Base-by-base conservation (phyloP, 2,888 invertebrate species). In the Nymphalis urticae region DNA sequence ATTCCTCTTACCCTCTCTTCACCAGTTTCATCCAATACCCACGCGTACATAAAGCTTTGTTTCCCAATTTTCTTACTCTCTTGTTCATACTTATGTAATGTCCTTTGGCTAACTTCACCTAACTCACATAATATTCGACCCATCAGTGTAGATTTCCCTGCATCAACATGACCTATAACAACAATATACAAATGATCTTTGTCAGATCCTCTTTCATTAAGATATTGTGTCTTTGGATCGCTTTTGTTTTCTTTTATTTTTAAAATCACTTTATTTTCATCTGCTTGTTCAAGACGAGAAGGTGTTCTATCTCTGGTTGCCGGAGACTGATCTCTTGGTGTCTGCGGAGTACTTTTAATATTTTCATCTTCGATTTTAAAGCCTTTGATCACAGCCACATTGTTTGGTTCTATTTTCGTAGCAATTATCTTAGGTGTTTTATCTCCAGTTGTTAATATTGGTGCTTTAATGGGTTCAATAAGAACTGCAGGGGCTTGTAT, bases 1-100 rank as follows among this genome's bases (percentile, higher is more conserved):
- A 99, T 98, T 17, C 99, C 99, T 75, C 99, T 95, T 36, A 96
- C 95, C 78, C 98, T 95, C 89, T 99, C 99, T 85, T 99, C 99
- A 1, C 98, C 98, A 70, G 99, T 99, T 90, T 99, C 99, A 88
- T 99, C 99, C 64, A 99, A 92, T 2, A 99, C 98, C 99, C 99
- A 99, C 4, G 99, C 99, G 89, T 97, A 99, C 93, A 98, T 97
- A 80, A 99, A 99, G 73, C 98, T 98, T 80, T 98, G 97, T 88
- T 99, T 99, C 4, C 99, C 99, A 75, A 98, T 93, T 88, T 99
- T 99, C 84, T 97, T 97, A 79, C 98, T 98, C 81, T 99, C 99
- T 83, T 98, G 98, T 84, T 99, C 99, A 93, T 98, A 98, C 85
- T 99, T 99, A 87, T 99, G 99, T 94, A 99, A 96, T 0, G 95